A percentile compares a stretch with the other conserved stretches of the same genome.
phyloP scores from a whole-genome alignment of 1,140 invertebrate species.

The Monomorium pharaonis region DNA sequence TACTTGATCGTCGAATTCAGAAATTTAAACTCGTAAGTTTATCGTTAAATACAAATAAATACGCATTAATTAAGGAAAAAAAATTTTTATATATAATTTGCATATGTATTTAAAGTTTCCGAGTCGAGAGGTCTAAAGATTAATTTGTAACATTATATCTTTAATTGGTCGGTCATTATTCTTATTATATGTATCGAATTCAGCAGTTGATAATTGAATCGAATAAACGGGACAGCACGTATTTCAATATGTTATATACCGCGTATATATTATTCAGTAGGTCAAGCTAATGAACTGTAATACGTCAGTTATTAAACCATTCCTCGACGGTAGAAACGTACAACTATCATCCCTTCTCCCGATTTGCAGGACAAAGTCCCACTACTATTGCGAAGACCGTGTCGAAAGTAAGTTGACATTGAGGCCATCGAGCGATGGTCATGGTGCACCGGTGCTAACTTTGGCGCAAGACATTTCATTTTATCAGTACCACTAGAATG shows the following conservation, averaged over 20 bases:
- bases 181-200: background rate
- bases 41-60: background rate
- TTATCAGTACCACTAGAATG: background rate
- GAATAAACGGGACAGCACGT: background rate
- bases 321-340: background rate
- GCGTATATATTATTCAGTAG: conserved; percentile 12
- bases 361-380: background rate
- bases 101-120: background rate
- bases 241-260: background rate
- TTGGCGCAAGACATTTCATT: background rate
- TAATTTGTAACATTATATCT: background rate
- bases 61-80: background rate
- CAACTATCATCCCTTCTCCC: background rate
- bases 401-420: conserved; percentile 30
- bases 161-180: background rate
- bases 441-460: background rate
- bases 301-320: background rate
- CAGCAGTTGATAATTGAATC: background rate
- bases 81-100: background rate
- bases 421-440: conserved; percentile 22
- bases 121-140: background rate
- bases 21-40: background rate
- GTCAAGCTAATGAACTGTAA: background rate
- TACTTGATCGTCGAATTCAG: background rate
- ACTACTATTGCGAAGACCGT: background rate